Evolutionary conservation across 2,888 invertebrate species (phyloP).

Genomic region (Eulithis prunata): DNA sequence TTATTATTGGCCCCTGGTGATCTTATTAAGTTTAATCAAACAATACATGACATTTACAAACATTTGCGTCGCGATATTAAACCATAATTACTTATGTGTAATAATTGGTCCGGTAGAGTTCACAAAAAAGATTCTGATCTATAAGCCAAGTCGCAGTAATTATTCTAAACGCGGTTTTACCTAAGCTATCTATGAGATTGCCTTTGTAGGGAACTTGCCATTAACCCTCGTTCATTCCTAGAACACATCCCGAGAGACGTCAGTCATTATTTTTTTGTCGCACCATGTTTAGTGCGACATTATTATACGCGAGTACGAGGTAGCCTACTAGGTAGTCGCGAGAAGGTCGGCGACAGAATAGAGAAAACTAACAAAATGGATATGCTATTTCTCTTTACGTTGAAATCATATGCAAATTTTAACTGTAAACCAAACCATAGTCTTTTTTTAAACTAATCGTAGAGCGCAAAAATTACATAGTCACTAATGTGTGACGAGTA

Average conservation of each 20-base stretch:
- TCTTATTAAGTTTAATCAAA: slow-evolving; percentile 29
- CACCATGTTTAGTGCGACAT: slow-evolving; percentile 34
- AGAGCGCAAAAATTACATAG: no score
- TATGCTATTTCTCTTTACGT: slow-evolving; percentile 1
- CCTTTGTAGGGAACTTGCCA: slow-evolving; percentile 20
- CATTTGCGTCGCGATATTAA: slow-evolving; percentile 11
- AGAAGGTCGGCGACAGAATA: slow-evolving; percentile 4
- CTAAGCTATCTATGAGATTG: slow-evolving; percentile 19
- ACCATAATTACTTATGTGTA: background rate
- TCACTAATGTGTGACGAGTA: no score
- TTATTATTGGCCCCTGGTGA: slow-evolving; percentile 32
- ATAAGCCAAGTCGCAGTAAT: slow-evolving; percentile 4
- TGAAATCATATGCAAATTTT: background rate
- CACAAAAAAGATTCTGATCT: background rate
- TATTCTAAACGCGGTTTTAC: slow-evolving; percentile 10
- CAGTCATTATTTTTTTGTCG: slow-evolving; percentile 37
- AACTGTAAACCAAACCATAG: no score
- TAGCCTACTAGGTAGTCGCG: slow-evolving; percentile 18
- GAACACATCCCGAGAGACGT: slow-evolving; percentile 33
- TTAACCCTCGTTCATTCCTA: slow-evolving; percentile 32
- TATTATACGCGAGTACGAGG: slow-evolving; percentile 29
- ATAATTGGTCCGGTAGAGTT: slow-evolving; percentile 5
- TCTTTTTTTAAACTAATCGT: no score
- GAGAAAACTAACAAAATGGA: slow-evolving; percentile 5
- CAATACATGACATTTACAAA: slow-evolving; percentile 32